A percentile compares a stretch with the other conserved stretches of the same genome.
These are phyloP conservation scores for Geopemphigus sp. DNA, from an alignment of 1,140 invertebrate genomes.

Conservation along the genomic window DNA sequence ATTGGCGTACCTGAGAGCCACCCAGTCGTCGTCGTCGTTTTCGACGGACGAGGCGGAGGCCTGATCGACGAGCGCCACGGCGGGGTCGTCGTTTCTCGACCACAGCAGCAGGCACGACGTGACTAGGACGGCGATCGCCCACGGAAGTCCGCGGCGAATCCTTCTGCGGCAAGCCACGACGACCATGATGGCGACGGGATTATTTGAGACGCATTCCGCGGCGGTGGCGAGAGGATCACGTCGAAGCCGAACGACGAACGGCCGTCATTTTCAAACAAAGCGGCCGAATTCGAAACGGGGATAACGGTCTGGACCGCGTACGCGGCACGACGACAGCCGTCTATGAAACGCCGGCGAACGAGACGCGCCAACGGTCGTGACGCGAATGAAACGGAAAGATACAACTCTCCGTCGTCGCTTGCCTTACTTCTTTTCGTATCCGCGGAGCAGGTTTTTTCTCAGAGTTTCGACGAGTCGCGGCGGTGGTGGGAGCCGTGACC, in stretches of 20 bases:
- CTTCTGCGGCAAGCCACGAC: slow-evolving; percentile 5
- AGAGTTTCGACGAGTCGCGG: neutral
- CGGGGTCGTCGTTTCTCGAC: slow-evolving; percentile 34
- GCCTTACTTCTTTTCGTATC: no score
- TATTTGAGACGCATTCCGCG: no score
- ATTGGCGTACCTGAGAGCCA: neutral
- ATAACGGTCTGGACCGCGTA: no score
- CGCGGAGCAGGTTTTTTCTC: no score
- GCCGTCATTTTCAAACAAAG: no score
- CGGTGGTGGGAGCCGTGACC: no score
- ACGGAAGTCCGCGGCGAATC: slow-evolving; percentile 34
- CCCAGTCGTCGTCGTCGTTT: slow-evolving; percentile 27
- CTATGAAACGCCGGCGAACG: no score
- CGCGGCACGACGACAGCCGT: no score
- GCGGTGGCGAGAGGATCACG: neutral
- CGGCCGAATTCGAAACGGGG: no score
- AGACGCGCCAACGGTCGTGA: neutral
- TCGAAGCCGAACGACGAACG: no score
- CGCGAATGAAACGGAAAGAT: slow-evolving; percentile 2
- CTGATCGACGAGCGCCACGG: neutral
- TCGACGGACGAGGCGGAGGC: neutral
- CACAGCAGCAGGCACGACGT: slow-evolving; percentile 27
- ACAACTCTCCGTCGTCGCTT: no score
- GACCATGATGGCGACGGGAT: neutral
- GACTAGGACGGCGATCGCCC: slow-evolving; percentile 27